Evolutionary conservation across 2,888 invertebrate species (phyloP).

Genomic region (Chloromyia formosa): DNA sequence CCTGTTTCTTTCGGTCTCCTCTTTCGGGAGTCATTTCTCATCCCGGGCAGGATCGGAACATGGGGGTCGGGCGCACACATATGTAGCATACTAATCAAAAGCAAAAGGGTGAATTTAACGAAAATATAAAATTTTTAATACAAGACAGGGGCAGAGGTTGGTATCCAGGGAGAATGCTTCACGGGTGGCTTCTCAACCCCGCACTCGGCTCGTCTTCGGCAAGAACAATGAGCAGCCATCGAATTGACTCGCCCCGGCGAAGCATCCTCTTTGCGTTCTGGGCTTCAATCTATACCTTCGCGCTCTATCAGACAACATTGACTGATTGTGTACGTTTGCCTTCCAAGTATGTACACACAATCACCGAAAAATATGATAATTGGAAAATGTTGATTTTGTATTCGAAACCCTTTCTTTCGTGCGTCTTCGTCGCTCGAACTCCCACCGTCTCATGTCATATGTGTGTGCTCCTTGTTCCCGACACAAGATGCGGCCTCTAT

Average conservation of each 20-base stretch:
- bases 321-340: not conserved
- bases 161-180: not conserved
- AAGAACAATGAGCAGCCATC: not conserved
- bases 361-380: constrained; percentile 50
- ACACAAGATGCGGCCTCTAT: no score
- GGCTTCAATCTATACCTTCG: not conserved
- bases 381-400: constrained; percentile 50
- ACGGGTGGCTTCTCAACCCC: not conserved
- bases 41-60: no score
- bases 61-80: constrained; percentile 18
- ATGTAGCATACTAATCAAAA: constrained; percentile 45
- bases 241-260: not conserved
- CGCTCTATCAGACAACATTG: not conserved
- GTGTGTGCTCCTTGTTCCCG: no score
- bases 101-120: constrained; percentile 37
- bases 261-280: not conserved
- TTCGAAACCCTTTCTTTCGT: constrained; percentile 2
- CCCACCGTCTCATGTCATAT: no score
- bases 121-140: constrained; percentile 47
- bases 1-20: not conserved
- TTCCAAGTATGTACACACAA: constrained; percentile 25
- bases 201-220: no score
- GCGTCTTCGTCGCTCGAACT: not conserved
- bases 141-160: constrained; percentile 13
- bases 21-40: not conserved